Conservation (phyloP, 2,888 invertebrate species). For the Agrenia bidenticulata region DNA sequence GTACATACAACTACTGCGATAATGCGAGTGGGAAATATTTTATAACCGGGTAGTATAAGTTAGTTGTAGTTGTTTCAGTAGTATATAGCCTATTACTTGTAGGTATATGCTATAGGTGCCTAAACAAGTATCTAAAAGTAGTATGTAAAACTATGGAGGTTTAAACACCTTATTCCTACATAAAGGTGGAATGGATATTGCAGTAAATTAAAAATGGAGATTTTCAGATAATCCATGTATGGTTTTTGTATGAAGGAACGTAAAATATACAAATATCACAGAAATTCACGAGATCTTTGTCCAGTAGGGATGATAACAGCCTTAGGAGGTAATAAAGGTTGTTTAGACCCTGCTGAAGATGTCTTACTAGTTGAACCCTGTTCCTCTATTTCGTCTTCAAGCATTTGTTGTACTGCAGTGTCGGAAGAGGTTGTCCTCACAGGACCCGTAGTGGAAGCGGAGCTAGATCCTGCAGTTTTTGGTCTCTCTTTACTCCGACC, state of each 20-base stretch:
- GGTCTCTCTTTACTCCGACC: constrained; percentile 48
- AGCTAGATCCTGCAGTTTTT: constrained; percentile 52
- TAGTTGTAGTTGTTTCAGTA: neutral
- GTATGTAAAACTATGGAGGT: too few relatives aligned
- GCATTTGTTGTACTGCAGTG: constrained; percentile 54
- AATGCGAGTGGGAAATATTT: constrained; percentile 8
- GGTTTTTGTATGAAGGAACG: neutral
- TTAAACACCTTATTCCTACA: neutral
- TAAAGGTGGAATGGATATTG: neutral
- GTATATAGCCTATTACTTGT: too few relatives aligned
- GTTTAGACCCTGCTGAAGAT: constrained; percentile 50
- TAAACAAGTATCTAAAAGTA: too few relatives aligned
- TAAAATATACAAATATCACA: constrained; percentile 45
- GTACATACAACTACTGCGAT: neutral
- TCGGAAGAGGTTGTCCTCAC: constrained; percentile 59
- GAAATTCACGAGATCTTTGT: constrained; percentile 52
- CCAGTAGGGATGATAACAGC: constrained; percentile 52
- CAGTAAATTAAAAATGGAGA: neutral
- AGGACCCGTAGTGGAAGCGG: constrained; percentile 29
- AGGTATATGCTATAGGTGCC: neutral
- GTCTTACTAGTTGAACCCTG: constrained; percentile 49
- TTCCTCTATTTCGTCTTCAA: constrained; percentile 56
- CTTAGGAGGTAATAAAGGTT: constrained; percentile 49
- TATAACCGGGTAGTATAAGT: neutral
- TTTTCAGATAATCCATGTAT: neutral